These are phyloP conservation scores for Catonia carolina DNA, from an alignment of 2,888 invertebrate genomes.

Conservation along the genomic window DNA sequence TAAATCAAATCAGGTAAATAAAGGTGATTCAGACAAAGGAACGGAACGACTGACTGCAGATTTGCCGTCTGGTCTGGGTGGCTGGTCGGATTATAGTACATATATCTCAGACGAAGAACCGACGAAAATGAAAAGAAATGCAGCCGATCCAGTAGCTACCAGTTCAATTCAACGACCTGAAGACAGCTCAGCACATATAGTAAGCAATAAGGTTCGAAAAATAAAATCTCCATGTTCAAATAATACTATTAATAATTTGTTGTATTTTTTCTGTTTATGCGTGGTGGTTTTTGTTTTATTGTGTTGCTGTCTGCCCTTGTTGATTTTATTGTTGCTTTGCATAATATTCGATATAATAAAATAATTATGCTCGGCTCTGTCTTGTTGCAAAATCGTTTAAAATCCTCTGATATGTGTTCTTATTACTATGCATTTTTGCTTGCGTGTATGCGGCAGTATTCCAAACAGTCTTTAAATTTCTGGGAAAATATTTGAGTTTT, in stretches of 20 bases:
- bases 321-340: no score
- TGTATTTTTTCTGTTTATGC: constrained; percentile 9
- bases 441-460: no score
- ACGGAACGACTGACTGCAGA: constrained; percentile 59
- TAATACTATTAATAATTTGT: no score
- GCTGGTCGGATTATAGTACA: constrained; percentile 75
- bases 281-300: constrained; percentile 26
- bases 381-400: constrained; percentile 2
- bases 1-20: constrained; percentile 15
- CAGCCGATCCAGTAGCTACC: not conserved
- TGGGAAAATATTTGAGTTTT: no score
- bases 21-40: constrained; percentile 16
- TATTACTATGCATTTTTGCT: no score
- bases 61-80: constrained; percentile 71
- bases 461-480: no score
- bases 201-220: constrained; percentile 23
- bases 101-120: constrained; percentile 46
- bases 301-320: constrained; percentile 20
- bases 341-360: no score
- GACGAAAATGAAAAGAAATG: not conserved
- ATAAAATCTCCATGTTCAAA: constrained; percentile 9
- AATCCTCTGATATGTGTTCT: no score
- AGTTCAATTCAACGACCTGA: constrained; percentile 5
- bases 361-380: not conserved
- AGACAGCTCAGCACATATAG: constrained; percentile 15